Conservation (phyloP, 2,113 vertebrate species). For the Cochlearius cochlearius region DNA sequence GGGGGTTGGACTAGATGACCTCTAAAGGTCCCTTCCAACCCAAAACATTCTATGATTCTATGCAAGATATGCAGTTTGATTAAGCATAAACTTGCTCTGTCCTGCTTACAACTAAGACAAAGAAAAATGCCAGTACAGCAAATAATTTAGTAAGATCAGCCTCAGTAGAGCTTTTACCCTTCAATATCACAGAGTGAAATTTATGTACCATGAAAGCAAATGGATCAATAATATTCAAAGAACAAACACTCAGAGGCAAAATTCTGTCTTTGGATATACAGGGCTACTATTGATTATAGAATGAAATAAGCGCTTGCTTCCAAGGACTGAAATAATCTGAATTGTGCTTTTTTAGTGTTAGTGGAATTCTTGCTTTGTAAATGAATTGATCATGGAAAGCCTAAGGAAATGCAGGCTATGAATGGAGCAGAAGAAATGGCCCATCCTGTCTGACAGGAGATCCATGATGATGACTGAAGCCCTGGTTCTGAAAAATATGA, state of each 20-base stretch:
- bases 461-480: background rate
- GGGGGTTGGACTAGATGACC: too few relatives aligned
- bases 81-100: background rate
- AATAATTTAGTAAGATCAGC: background rate
- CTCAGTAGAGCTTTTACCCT: background rate
- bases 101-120: background rate
- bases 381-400: background rate
- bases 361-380: background rate
- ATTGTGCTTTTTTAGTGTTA: background rate
- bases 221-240: background rate
- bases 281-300: background rate
- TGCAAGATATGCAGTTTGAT: background rate
- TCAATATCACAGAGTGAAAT: background rate
- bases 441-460: background rate
- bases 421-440: background rate
- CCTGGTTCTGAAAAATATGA: background rate
- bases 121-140: background rate
- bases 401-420: background rate
- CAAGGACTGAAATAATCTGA: background rate
- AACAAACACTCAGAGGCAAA: background rate
- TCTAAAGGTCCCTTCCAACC: too few relatives aligned
- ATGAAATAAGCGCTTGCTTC: background rate
- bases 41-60: too few relatives aligned
- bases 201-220: background rate
- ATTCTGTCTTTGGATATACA: background rate